Evolutionary conservation across 2,113 vertebrate genomes (phyloP).

Genomic region (Ammodytes marinus): DNA sequence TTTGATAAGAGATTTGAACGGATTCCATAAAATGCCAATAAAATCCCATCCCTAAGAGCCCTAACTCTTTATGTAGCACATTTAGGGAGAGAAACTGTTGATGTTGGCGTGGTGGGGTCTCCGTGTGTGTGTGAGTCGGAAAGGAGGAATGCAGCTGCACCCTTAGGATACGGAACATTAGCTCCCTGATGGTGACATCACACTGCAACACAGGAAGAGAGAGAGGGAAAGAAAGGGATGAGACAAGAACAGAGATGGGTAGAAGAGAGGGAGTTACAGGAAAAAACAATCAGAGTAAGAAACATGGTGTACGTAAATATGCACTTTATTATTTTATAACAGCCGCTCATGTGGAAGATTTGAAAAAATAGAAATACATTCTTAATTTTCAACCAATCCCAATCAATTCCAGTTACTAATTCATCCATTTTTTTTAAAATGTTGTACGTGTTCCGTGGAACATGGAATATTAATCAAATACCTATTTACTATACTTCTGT

Average conservation of each 20-base stretch:
- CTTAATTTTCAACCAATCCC: constrained; percentile 26
- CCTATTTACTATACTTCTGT: not conserved
- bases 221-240: constrained; percentile 24
- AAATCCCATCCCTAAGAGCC: not conserved
- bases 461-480: constrained; percentile 55
- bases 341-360: not conserved
- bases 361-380: constrained; percentile 7
- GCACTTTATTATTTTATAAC: constrained; percentile 9
- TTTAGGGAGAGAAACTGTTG: constrained; percentile 7
- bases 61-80: not conserved
- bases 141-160: constrained; percentile 50
- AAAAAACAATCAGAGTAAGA: constrained; percentile 3
- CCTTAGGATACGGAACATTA: constrained; percentile 69
- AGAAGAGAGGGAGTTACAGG: constrained; percentile 14
- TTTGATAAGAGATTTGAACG: not conserved
- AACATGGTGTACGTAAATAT: constrained; percentile 7
- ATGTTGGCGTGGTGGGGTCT: constrained; percentile 3
- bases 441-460: constrained; percentile 2
- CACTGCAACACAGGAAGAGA: constrained; percentile 59
- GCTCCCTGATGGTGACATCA: constrained; percentile 72
- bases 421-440: constrained; percentile 47
- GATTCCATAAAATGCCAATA: not conserved
- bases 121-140: not conserved
- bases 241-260: constrained; percentile 37
- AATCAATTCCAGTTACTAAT: constrained; percentile 40